Conservation (phyloP, 2,888 invertebrate genomes). For the Phengaris arion region DNA sequence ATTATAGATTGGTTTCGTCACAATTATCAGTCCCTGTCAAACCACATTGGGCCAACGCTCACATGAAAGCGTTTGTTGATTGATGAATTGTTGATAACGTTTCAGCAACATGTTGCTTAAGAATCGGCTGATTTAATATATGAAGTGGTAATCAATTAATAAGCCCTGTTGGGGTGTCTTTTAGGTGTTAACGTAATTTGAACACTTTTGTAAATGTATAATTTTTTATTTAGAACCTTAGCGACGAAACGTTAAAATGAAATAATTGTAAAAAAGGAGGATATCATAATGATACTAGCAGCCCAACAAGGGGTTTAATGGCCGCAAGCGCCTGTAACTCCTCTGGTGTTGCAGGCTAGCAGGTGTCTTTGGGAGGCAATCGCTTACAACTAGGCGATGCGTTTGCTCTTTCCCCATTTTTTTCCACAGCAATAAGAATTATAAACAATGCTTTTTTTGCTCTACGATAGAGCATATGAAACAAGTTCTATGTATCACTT, state of each 20-base stretch:
- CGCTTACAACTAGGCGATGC: too few species aligned
- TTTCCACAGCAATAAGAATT: too few species aligned
- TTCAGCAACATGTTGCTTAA: conserved; percentile 5
- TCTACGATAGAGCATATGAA: background rate
- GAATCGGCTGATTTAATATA: background rate
- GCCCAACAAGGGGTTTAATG: too few species aligned
- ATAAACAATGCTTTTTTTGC: too few species aligned
- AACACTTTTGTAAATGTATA: too few species aligned
- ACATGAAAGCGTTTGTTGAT: conserved; percentile 8
- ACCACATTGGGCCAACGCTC: background rate
- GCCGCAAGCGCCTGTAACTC: too few species aligned
- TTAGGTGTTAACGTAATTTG: background rate
- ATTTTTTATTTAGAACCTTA: background rate
- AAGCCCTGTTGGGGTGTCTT: background rate
- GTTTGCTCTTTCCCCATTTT: too few species aligned
- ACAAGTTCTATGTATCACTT: background rate
- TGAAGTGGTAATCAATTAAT: too few species aligned
- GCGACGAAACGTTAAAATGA: background rate
- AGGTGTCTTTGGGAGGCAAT: too few species aligned
- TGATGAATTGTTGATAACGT: conserved; percentile 1
- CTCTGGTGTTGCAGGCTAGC: too few species aligned
- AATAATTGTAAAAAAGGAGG: background rate
- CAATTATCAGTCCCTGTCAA: conserved; percentile 2
- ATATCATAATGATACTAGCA: background rate
- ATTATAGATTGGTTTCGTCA: conserved; percentile 18